Percentiles rank a stretch among this genome's conserved stretches.
phyloP scores from a whole-genome alignment of 2,888 invertebrate species.

The Drepanosiphum platanoidis region DNA sequence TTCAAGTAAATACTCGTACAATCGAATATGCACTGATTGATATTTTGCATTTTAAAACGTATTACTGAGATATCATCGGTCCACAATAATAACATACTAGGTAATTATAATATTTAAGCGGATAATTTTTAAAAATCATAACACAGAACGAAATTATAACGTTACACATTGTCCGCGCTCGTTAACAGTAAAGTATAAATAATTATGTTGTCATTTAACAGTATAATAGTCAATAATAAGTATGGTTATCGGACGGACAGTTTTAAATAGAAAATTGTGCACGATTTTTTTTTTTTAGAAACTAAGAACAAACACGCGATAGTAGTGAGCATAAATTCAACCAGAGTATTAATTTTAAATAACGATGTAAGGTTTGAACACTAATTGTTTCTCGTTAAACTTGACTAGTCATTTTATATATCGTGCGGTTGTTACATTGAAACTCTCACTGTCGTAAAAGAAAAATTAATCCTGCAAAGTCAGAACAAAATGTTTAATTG shows the following conservation, averaged over 20 bases:
- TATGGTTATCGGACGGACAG: background rate
- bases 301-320: background rate
- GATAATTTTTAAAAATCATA: no score
- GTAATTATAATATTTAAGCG: no score
- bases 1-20: no score
- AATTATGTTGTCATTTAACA: conserved; percentile 13
- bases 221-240: background rate
- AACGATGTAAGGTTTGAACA: conserved; percentile 22
- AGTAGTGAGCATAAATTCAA: background rate
- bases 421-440: background rate
- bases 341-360: conserved; percentile 9
- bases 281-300: conserved; percentile 38
- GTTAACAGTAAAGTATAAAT: conserved; percentile 20
- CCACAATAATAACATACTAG: no score
- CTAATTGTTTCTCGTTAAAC: conserved; percentile 33
- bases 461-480: background rate
- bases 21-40: no score
- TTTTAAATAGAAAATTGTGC: conserved; percentile 14
- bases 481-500: background rate
- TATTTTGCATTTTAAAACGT: background rate
- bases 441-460: conserved; percentile 37
- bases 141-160: background rate
- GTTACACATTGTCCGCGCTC: background rate
- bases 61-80: background rate
- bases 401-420: conserved; percentile 10